These are phyloP conservation scores for Centruroides sculpturatus DNA, from an alignment of 1,140 invertebrate species.

Conservation along the genomic window DNA sequence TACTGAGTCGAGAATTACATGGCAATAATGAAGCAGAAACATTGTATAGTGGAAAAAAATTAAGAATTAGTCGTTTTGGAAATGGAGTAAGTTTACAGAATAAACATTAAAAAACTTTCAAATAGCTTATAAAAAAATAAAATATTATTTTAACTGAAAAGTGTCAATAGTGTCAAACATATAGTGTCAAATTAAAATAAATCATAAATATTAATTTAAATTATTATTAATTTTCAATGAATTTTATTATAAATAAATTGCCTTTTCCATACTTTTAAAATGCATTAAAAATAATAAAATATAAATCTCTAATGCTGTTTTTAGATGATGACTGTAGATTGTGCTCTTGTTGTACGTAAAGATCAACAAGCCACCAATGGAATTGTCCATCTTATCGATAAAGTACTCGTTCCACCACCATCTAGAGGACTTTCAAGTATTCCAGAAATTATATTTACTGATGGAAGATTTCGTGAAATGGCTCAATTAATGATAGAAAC, in stretches of 20 bases:
- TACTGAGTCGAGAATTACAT: constrained; percentile 29
- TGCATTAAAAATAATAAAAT: too few relatives aligned
- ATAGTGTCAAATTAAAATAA: too few relatives aligned
- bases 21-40: constrained; percentile 27
- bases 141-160: too few relatives aligned
- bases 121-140: too few relatives aligned
- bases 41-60: constrained; percentile 23
- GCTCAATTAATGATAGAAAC: constrained; percentile 4
- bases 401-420: constrained; percentile 32
- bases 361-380: constrained; percentile 37
- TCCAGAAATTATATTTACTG: constrained; percentile 7
- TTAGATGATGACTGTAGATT: constrained; percentile 30
- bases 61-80: constrained; percentile 37
- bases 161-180: too few relatives aligned
- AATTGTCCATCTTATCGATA: constrained; percentile 38
- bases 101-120: too few relatives aligned
- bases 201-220: too few relatives aligned
- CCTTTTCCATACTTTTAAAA: too few relatives aligned
- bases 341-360: constrained; percentile 24
- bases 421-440: not conserved
- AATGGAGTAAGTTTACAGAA: constrained; percentile 27
- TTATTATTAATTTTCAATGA: too few relatives aligned
- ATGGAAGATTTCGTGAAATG: constrained; percentile 10
- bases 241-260: too few relatives aligned
- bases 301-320: too few relatives aligned